These are phyloP conservation scores for Rhopilema esculentum DNA, from an alignment of 30 jellyfish, hydroid and myxozoan species.

Conservation along the genomic window DNA sequence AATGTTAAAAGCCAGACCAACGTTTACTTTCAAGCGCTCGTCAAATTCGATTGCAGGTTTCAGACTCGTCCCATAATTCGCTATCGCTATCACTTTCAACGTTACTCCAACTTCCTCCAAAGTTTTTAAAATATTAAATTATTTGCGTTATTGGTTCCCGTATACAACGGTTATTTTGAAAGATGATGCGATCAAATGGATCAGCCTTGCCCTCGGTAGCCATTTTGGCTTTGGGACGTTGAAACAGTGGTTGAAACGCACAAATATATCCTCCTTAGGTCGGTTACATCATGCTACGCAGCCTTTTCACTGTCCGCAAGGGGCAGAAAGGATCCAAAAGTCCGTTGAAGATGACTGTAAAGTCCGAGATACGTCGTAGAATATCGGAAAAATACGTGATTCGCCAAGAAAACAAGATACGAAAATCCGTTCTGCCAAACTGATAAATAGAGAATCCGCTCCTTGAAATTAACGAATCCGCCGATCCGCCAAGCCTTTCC, in stretches of 20 bases:
- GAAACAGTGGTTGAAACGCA: background rate
- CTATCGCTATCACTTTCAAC: too few species aligned
- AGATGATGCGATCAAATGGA: background rate
- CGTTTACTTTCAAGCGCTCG: constrained; percentile 42
- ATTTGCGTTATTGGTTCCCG: too few species aligned
- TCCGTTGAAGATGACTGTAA: constrained; percentile 30
- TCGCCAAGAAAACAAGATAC: constrained; percentile 36
- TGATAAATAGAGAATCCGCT: constrained; percentile 50
- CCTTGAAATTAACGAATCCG: constrained; percentile 40
- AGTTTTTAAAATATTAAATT: too few species aligned
- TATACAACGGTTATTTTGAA: too few species aligned
- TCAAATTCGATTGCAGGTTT: constrained; percentile 45
- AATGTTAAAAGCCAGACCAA: constrained; percentile 43
- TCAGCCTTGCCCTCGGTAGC: background rate
- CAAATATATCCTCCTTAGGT: background rate
- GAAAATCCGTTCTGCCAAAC: constrained; percentile 15
- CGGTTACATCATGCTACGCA: constrained; percentile 25
- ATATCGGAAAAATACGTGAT: constrained; percentile 48
- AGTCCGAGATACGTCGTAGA: constrained; percentile 49
- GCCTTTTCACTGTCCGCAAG: constrained; percentile 37
- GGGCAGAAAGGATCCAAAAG: constrained; percentile 40
- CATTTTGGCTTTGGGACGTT: background rate
- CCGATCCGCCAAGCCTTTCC: constrained; percentile 58
- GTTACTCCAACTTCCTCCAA: too few species aligned
- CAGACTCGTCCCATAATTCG: constrained; percentile 43